Conservation (phyloP, 2,113 vertebrate species). For the Chlorodrepanis virens region DNA sequence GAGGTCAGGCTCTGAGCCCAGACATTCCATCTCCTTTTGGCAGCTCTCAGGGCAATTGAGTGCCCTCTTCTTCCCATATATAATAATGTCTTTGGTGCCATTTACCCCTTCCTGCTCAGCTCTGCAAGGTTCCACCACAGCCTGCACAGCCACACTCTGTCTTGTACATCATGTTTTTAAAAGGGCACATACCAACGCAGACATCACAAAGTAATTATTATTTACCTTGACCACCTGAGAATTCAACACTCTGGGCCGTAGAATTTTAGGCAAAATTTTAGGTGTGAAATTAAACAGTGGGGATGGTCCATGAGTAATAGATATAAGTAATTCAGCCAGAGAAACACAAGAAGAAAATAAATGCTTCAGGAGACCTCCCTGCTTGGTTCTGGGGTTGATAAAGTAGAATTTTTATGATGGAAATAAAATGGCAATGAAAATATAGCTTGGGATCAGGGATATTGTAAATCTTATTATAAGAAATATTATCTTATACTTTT, state of each 20-base stretch:
- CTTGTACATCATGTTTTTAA: not conserved
- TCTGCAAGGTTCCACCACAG: not conserved
- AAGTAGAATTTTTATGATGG: constrained; percentile 9
- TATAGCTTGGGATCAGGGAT: constrained; percentile 3
- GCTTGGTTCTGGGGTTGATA: not conserved
- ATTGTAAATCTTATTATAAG: not conserved
- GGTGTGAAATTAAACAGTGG: constrained; percentile 3
- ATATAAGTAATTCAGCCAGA: not conserved
- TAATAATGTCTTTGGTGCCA: not conserved
- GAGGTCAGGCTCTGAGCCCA: constrained; percentile 1
- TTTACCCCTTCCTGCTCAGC: constrained; percentile 34
- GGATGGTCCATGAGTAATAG: not conserved
- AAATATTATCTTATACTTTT: constrained; percentile 45
- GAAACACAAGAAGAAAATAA: not conserved
- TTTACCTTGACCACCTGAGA: not conserved
- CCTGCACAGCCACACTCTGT: not conserved
- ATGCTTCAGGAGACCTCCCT: not conserved
- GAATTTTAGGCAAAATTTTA: not conserved
- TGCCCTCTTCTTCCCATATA: not conserved
- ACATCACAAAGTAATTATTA: not conserved
- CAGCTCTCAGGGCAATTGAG: constrained; percentile 11
- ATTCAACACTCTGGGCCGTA: not conserved
- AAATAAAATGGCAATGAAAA: constrained; percentile 48
- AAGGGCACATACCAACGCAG: not conserved
- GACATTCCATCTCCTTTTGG: not conserved